Conservation (phyloP, 53 echinoderm and acorn worm genomes). For the Stichopus horrens region DNA sequence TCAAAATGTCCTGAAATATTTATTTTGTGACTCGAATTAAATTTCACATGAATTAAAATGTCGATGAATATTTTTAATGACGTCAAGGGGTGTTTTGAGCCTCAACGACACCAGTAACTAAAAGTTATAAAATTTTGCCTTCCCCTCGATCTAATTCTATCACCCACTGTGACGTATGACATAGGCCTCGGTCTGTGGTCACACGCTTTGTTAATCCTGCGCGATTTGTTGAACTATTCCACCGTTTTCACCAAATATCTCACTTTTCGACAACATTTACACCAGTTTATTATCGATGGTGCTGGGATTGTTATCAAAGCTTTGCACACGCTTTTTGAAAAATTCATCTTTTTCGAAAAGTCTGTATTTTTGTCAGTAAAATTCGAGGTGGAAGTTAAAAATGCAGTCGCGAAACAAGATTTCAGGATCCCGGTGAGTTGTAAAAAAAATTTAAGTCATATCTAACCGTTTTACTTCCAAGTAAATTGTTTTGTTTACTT, state of each 20-base stretch:
- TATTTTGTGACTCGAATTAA: too few species aligned
- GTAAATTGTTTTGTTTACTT: too few species aligned
- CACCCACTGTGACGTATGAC: constrained; percentile 5
- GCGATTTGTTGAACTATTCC: constrained; percentile 5
- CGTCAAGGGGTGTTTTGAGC: too few species aligned
- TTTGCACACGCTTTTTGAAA: not conserved
- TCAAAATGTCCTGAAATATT: too few species aligned
- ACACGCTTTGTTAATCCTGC: constrained; percentile 21
- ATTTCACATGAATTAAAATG: too few species aligned
- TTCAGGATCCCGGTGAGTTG: too few species aligned
- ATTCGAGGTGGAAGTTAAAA: too few species aligned
- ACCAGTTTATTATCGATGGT: not conserved
- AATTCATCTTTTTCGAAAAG: not conserved
- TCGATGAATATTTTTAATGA: too few species aligned
- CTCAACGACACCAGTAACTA: not conserved
- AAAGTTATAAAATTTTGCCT: not conserved
- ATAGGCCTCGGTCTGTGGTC: constrained; percentile 13
- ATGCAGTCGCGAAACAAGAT: too few species aligned
- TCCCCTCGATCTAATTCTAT: not conserved
- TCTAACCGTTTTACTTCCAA: too few species aligned
- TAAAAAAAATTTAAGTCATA: too few species aligned
- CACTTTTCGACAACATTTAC: not conserved
- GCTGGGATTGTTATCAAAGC: not conserved
- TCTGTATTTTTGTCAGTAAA: too few species aligned
- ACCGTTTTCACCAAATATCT: not conserved